Conservation (phyloP, 2,888 invertebrate genomes). For the Cantharis nigra region DNA sequence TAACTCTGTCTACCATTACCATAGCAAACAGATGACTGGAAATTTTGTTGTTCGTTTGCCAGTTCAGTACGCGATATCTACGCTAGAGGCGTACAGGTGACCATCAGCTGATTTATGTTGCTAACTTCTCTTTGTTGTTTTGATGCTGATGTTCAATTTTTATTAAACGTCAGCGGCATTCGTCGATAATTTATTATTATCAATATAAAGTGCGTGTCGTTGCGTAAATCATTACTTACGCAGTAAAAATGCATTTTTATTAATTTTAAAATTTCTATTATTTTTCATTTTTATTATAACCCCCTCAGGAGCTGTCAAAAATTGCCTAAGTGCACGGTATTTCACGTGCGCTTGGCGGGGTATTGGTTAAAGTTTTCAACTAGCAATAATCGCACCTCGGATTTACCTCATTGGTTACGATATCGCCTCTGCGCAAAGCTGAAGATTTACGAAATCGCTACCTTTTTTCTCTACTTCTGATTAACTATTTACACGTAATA, state of each 20-base stretch:
- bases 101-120: slow-evolving; percentile 38
- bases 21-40: slow-evolving; percentile 46
- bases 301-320: slow-evolving; percentile 70
- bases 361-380: slow-evolving; percentile 94
- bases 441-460: slow-evolving; percentile 35
- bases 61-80: slow-evolving; percentile 16
- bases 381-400: slow-evolving; percentile 91
- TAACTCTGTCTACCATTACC: slow-evolving; percentile 34
- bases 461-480: not conserved
- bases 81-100: slow-evolving; percentile 28
- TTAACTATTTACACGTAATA: not conserved
- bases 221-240: not conserved
- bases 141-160: not conserved
- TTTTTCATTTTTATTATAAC: slow-evolving; percentile 16
- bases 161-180: not conserved
- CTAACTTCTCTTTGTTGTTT: slow-evolving; percentile 28
- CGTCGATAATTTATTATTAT: not conserved
- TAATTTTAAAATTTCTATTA: not conserved
- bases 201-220: not conserved
- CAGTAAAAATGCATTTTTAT: not conserved
- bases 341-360: slow-evolving; percentile 86
- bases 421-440: slow-evolving; percentile 93
- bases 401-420: slow-evolving; percentile 90
- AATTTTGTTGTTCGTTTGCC: slow-evolving; percentile 24
- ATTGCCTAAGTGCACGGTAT: slow-evolving; percentile 85